Base-by-base conservation (phyloP, 2,888 invertebrate species). In the Cantharis flavilabris region DNA sequence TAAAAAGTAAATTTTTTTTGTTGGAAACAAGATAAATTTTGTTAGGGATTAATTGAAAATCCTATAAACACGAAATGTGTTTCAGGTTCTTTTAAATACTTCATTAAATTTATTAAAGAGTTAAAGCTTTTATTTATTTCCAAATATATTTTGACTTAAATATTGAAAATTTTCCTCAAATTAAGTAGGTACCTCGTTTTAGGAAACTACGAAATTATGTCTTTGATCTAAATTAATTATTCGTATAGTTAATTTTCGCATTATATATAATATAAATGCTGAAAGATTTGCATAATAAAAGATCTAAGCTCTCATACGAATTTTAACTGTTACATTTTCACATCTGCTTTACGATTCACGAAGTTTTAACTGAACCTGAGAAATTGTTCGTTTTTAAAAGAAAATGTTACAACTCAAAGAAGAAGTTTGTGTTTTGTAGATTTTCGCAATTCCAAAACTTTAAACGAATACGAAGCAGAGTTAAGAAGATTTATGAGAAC, bases 231-330 rank as follows among this genome's bases (percentile, higher is more conserved):
- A 33, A 33, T 2, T 33, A 13, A 33, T 33, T 33, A 33, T 33
- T 33, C 33, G 5, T 33, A 13, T 10, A 30, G 11, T 33, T 33
- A 11, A 20, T 70, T 69, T 30, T 26, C 62, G 26, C 20, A 33
- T 65, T n/a, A n/a, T 26, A 26, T 26, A 9, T 26, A 26, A 26
- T 79, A 80, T 81, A 82, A 82, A 82, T 77, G 81, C 80, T 79
- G 74, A 62, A 74, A 69, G 70, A 72, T 76, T 76, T 72, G 70
- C 76, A 75, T 75, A 79, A 79, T 75, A 79, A 79, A 74, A 74
- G 79, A 72, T 75, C 70, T 70, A 76, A 70, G 71, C 63, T 72
- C 72, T 72, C 72, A 76, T 75, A 72, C 70, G 74, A 65, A 75
- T 79, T 76, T 74, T 76, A 72, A 62, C 72, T 72, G 72, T 75